These are phyloP conservation scores for Sinocyclocheilus anophthalmus DNA, from an alignment of 2,113 vertebrate genomes.

Conservation along the genomic window DNA sequence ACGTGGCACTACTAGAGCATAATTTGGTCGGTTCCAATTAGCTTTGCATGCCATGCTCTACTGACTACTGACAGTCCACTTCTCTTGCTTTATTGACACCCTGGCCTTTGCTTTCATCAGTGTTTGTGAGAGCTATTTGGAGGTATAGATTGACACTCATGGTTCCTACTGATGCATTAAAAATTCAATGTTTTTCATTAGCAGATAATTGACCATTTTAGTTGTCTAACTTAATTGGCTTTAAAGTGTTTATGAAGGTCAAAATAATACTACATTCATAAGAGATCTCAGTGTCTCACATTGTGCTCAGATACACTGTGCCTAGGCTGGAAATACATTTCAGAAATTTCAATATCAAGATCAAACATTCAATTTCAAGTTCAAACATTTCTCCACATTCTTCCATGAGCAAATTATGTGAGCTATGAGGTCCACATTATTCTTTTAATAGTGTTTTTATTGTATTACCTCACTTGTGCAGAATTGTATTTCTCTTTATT, in stretches of 20 bases:
- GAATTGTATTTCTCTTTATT: background rate
- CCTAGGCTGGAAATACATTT: background rate
- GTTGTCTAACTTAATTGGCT: background rate
- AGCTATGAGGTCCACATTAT: background rate
- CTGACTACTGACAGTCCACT: constrained; percentile 30
- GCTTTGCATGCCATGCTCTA: constrained; percentile 40
- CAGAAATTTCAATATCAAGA: background rate
- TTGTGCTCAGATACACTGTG: background rate
- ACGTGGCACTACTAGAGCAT: background rate
- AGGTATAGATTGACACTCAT: constrained; percentile 30
- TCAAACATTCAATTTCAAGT: background rate
- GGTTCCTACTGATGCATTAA: constrained; percentile 33
- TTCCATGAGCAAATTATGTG: background rate
- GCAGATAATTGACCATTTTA: background rate
- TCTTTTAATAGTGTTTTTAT: background rate
- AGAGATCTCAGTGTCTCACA: background rate
- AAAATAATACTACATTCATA: background rate
- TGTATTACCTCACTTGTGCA: background rate
- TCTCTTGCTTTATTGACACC: constrained; percentile 26
- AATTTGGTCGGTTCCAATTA: constrained; percentile 35
- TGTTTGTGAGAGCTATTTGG: constrained; percentile 26
- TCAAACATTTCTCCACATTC: background rate
- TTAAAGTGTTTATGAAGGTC: background rate
- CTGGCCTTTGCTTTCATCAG: constrained; percentile 12
- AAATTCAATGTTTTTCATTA: background rate